Conservation (phyloP, 1,140 invertebrate species). For the Whitmania pigra region DNA sequence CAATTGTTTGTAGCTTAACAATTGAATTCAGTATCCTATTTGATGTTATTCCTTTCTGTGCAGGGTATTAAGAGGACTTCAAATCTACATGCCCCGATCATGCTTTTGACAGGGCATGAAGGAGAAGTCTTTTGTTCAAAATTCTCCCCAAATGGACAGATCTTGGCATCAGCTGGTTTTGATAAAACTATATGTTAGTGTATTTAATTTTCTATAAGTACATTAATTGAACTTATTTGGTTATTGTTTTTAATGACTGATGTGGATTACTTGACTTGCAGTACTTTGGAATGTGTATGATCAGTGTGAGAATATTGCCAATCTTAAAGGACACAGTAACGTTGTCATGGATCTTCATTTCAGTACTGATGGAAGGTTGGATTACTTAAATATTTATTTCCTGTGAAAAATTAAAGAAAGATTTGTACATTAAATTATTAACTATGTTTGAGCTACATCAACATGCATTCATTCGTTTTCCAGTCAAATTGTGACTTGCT, state of each 20-base stretch:
- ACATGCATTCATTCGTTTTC: conserved; percentile 21
- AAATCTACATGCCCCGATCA: conserved; percentile 77
- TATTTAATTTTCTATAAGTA: background rate
- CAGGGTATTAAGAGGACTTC: conserved; percentile 68
- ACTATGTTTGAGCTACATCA: no score
- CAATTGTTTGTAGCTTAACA: background rate
- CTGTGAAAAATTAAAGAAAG: no score
- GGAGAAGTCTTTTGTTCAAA: conserved; percentile 84
- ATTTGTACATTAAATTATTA: no score
- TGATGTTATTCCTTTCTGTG: conserved; percentile 22
- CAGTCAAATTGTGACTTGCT: conserved; percentile 71
- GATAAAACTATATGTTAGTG: conserved; percentile 87
- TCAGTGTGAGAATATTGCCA: conserved; percentile 90
- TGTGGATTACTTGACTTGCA: conserved; percentile 37
- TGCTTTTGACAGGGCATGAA: conserved; percentile 90
- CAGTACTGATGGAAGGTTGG: conserved; percentile 67
- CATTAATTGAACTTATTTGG: background rate
- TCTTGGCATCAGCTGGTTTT: conserved; percentile 86
- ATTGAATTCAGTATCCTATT: conserved; percentile 1
- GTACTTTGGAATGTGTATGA: conserved; percentile 94
- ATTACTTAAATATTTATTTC: conserved; percentile 19
- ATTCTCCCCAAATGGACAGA: conserved; percentile 90
- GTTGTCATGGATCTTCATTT: conserved; percentile 91
- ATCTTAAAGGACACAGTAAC: conserved; percentile 80
- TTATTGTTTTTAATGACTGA: background rate